A percentile compares a stretch with the other conserved stretches of the same genome.
These are phyloP conservation scores for Gallinago jamesoni DNA, from an alignment of 2,113 vertebrate genomes.

Conservation along the genomic window DNA sequence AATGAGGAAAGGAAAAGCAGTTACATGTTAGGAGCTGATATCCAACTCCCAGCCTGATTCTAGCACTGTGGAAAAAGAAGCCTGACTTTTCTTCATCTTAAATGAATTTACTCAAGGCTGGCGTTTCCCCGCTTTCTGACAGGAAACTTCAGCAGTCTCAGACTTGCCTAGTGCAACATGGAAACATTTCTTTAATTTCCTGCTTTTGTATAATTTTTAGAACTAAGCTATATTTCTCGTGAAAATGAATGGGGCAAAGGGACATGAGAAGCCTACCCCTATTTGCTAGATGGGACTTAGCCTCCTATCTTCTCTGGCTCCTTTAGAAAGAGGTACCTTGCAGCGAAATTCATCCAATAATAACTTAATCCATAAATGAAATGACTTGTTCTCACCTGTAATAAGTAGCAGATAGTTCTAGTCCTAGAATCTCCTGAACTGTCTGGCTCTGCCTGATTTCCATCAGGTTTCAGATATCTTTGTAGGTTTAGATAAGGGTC, in stretches of 20 bases:
- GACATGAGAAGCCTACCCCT: not conserved
- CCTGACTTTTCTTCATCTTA: not conserved
- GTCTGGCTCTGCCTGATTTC: not conserved
- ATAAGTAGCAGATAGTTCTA: not conserved
- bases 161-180: not conserved
- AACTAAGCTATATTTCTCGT: not conserved
- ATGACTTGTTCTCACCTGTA: not conserved
- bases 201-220: not conserved
- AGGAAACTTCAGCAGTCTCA: not conserved
- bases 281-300: not conserved
- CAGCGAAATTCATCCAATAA: not conserved
- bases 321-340: not conserved
- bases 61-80: not conserved
- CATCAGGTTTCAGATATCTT: not conserved
- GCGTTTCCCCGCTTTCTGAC: not conserved
- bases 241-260: not conserved
- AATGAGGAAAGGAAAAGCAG: not conserved
- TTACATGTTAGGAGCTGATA: not conserved
- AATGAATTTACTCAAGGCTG: not conserved
- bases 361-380: not conserved
- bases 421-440: not conserved
- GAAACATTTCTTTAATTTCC: not conserved
- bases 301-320: not conserved
- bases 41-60: not conserved
- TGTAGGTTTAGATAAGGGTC: not conserved